Evolutionary conservation across 2,797 vertebrate species (phyloP).

Genomic region (Chromis chromis): DNA sequence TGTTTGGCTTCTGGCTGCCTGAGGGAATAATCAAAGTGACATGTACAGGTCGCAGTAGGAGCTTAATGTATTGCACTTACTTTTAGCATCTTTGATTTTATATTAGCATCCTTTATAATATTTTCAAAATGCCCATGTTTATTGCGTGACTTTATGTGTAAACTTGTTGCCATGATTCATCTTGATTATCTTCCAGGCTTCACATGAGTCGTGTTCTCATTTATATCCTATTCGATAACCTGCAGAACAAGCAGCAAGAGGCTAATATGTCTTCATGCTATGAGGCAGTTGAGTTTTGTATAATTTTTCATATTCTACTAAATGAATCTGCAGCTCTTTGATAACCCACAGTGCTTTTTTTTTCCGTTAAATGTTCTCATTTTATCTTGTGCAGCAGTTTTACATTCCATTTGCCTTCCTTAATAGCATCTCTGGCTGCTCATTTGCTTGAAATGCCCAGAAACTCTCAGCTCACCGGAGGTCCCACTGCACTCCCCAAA

Average conservation of each 20-base stretch:
- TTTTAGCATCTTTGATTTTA: no score
- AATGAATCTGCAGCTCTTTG: no score
- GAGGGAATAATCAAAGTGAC: no score
- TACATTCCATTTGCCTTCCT: slow-evolving; percentile 40
- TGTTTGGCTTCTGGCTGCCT: no score
- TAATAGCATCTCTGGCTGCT: slow-evolving; percentile 41
- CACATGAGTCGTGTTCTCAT: background rate
- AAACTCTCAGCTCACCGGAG: slow-evolving; percentile 25
- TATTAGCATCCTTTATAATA: no score
- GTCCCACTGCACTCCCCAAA: background rate
- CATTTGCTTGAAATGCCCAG: slow-evolving; percentile 33
- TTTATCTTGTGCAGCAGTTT: slow-evolving; percentile 11
- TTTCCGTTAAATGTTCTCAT: background rate
- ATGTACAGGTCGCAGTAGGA: no score
- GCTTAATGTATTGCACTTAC: no score
- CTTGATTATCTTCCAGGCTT: slow-evolving; percentile 8
- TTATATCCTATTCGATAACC: background rate
- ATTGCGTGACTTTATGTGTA: background rate
- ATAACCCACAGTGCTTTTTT: slow-evolving; percentile 3
- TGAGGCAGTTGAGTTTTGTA: slow-evolving; percentile 21
- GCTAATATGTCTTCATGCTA: slow-evolving; percentile 13
- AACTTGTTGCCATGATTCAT: slow-evolving; percentile 11
- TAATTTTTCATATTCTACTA: slow-evolving; percentile 34
- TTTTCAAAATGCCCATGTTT: background rate
- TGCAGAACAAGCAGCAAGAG: slow-evolving; percentile 7